Evolutionary conservation across 2,113 vertebrate genomes (phyloP), one percentile per base, ranked within the genome.

Genomic region (Silurus meridionalis): DNA sequence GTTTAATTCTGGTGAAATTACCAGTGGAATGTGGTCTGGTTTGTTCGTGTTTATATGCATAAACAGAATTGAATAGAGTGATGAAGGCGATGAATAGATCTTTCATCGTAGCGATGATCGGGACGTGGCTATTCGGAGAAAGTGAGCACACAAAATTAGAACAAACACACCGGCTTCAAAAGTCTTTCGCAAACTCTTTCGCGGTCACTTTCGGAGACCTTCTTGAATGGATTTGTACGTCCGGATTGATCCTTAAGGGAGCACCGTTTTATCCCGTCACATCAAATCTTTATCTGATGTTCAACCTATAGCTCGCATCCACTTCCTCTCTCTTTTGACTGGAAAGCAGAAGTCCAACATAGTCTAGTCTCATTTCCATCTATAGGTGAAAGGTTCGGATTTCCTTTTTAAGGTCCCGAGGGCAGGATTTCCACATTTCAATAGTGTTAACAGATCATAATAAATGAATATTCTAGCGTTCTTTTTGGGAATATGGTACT

Each of bases 391-490:
- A 48, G 28, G 2, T 75, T 37, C 23, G 71, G 69, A 48, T 84
- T 84, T 75, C 83, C 83, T 25, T 61, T 64, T 84, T 37, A 75
- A 46, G 72, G 60, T 77, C 58, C 83, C 0, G 58, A 85, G n/a
- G 48, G 60, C 9, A 77, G 83, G 72, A 85, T 85, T 78, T 84
- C 58, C 58, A 53, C 14, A 23, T 63, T 84, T 84, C 15, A 25
- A 8, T 15, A 52, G 57, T 85, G 71, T 77, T 85, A 85, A 77
- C 57, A 64, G 83, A 53, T 64, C 72, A 63, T 85, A 52, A 85
- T 64, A 64, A 77, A 78, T 77, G 5, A 64, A 61, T 78, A 53
- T 64, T n/a, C 60, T 53, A 78, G 53, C 23, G 14, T 55, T 66
- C 9, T 53, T 78, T 37, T 60, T n/a, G 52, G 4, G 60, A 11